These are phyloP conservation scores for Gallirallus australis DNA, from an alignment of 2,797 vertebrate species.

Conservation along the genomic window DNA sequence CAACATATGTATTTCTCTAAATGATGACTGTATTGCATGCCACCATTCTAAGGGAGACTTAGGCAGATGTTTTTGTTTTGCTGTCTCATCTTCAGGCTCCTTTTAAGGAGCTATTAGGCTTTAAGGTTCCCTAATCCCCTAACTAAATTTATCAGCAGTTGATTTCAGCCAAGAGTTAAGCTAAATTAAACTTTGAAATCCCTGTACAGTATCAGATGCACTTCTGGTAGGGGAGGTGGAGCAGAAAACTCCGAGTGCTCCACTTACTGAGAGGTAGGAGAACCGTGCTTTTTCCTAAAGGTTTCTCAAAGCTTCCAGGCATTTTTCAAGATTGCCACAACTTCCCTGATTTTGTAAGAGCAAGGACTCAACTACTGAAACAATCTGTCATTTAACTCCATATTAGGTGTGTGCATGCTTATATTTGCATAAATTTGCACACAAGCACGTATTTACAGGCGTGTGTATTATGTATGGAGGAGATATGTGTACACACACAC, in stretches of 20 bases:
- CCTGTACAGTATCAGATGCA: slow-evolving; percentile 73
- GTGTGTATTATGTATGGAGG: not conserved
- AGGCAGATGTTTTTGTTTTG: slow-evolving; percentile 29
- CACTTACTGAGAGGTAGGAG: slow-evolving; percentile 11
- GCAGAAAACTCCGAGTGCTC: slow-evolving; percentile 48
- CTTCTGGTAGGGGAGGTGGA: slow-evolving; percentile 25
- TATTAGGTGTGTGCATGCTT: not conserved
- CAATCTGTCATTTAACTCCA: not conserved
- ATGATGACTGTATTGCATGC: not conserved
- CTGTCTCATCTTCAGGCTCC: slow-evolving; percentile 61
- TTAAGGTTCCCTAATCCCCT: slow-evolving; percentile 75
- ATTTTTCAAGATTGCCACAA: not conserved
- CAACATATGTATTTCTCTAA: not conserved
- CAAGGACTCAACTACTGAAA: not conserved
- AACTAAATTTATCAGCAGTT: slow-evolving; percentile 82
- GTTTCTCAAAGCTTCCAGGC: not conserved
- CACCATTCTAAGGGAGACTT: slow-evolving; percentile 30
- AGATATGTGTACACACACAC: not conserved
- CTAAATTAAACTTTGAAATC: slow-evolving; percentile 84
- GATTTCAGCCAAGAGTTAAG: slow-evolving; percentile 79
- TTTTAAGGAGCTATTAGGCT: slow-evolving; percentile 81
- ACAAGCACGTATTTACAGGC: not conserved
- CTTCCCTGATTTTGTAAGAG: not conserved
- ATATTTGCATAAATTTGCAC: not conserved
- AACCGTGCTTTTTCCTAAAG: not conserved